Percentiles rank a stretch among this genome's conserved stretches.
phyloP scores from a whole-genome alignment of 2,113 vertebrate genomes.

The Dermatemys mawii region DNA sequence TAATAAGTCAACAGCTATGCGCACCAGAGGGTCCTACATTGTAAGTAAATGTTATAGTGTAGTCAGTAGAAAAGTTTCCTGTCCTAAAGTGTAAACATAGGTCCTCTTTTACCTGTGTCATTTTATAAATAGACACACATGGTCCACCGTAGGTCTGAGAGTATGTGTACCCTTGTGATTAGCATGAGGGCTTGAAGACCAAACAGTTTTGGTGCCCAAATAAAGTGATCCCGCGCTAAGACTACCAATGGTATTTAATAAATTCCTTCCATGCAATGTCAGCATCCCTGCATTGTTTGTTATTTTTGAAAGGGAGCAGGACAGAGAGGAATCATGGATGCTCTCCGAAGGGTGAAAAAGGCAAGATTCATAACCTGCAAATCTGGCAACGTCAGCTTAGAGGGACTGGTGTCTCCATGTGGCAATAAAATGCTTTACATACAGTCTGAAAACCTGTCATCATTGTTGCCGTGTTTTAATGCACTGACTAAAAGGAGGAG shows the following conservation, averaged over 20 bases:
- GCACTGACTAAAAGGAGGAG: accelerated
- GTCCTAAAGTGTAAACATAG: accelerated
- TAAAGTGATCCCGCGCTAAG: accelerated
- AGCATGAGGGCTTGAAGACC: accelerated
- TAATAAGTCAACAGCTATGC: no score
- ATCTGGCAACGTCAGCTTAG: constrained; percentile 84
- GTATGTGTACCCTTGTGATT: accelerated
- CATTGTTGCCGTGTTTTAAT: constrained; percentile 71
- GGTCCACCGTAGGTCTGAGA: background rate
- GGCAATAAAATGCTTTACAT: constrained; percentile 52
- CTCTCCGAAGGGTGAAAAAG: background rate
- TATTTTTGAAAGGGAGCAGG: background rate
- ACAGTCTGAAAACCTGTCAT: constrained; percentile 75
- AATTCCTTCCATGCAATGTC: background rate
- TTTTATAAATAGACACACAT: background rate
- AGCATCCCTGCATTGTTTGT: accelerated
- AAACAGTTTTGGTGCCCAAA: background rate
- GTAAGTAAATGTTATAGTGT: accelerated
- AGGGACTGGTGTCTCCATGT: constrained; percentile 85
- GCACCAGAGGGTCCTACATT: accelerated
- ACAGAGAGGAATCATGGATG: background rate
- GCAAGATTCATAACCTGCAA: background rate
- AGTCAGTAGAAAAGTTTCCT: background rate
- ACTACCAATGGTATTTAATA: accelerated
- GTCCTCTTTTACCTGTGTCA: background rate